Evolutionary conservation across 2,888 invertebrate species (phyloP), one percentile per base, ranked within the genome.

Genomic region (Harpagoxenus sublaevis): DNA sequence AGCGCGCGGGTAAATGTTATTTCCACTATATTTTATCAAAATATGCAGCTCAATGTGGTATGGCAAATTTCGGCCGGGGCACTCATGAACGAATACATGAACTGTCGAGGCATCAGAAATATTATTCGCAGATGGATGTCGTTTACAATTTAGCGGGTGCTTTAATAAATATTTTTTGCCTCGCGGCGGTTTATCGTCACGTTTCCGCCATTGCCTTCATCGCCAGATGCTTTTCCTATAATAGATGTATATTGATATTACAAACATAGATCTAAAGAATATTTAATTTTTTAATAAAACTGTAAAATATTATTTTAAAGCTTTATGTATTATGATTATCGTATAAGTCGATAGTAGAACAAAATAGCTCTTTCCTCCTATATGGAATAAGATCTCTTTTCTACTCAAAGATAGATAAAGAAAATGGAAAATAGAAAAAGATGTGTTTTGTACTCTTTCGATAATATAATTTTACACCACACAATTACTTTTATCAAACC

Each of bases 111-210:
- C 55, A 70, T 82, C 83, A 71, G 84, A 71, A 78, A 84, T 70
- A 84, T 83, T 83, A 83, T 84, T 78, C 70, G 63, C 66, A 78
- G 53, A 73, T 65, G 83, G 74, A 23, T 55, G 51, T 45, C 60
- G 65, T 84, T 77, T 51, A 71, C 71, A 45, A 83, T 83, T 85
- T 83, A 77, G 48, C 60, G 60, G 48, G 35, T 82, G 74, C 55
- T 84, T 83, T 31, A 73, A 84, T 77, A 70, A 85, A 85, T 71
- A 74, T 83, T 85, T 77, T 85, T 83, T 57, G 42, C 66, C 83
- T 85, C 70, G 42, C 51, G 53, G 68, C 53, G 15, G 53, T 78
- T 78, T 78, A 53, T 53, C 66, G 53, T 39, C 63, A n/a, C 39
- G 63, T 63, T 35, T 62, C 35, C 28, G 31, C 18, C 57, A 35